Evolutionary conservation across 1,140 invertebrate genomes (phyloP).

Genomic region (Paralvinella palmiformis): DNA sequence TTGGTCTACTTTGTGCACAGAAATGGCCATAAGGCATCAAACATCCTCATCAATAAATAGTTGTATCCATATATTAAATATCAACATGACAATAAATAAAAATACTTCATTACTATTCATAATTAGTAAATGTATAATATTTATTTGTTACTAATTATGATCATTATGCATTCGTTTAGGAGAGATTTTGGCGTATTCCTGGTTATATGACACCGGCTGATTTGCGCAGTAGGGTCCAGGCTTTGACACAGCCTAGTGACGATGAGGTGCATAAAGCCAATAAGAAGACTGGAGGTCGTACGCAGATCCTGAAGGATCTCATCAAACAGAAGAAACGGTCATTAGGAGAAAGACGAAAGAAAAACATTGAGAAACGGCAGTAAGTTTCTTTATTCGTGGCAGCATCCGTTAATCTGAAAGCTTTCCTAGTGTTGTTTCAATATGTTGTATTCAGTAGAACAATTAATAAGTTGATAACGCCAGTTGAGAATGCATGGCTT

Average conservation of each 20-base stretch:
- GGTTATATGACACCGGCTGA: not conserved
- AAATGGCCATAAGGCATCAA: not conserved
- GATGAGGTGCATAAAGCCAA: too few relatives aligned
- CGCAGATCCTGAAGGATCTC: not conserved
- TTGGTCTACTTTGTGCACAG: not conserved
- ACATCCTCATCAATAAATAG: not conserved
- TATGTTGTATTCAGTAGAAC: not conserved
- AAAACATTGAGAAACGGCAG: not conserved
- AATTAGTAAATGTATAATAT: not conserved
- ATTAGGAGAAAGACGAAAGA: not conserved
- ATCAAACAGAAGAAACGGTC: not conserved
- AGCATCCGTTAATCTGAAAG: not conserved
- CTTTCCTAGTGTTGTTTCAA: not conserved
- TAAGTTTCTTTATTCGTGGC: not conserved
- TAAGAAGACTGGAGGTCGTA: not conserved
- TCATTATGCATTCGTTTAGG: not conserved
- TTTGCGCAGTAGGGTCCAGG: not conserved
- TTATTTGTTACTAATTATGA: not conserved
- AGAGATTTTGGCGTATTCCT: slow-evolving; percentile 9
- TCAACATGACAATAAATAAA: not conserved
- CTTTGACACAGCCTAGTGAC: not conserved
- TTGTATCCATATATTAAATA: not conserved
- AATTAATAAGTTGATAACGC: not conserved
- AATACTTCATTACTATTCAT: not conserved
- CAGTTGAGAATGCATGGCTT: too few relatives aligned